Conservation (phyloP, 2,888 invertebrate species). For the Tetranychus truncatus region DNA sequence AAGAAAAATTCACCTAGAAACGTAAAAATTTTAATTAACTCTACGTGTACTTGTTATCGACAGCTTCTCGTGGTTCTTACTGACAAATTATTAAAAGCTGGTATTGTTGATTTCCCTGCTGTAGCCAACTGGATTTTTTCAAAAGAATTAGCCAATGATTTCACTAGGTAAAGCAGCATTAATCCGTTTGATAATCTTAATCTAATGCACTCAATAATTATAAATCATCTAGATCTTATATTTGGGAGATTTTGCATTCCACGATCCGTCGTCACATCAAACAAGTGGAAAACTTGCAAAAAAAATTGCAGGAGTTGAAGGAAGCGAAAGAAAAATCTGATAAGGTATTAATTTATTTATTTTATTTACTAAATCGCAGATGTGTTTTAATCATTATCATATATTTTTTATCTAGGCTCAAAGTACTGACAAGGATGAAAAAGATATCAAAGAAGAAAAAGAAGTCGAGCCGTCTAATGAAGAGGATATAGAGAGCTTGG, state of each 20-base stretch:
- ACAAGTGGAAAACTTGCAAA: background rate
- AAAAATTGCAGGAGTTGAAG: background rate
- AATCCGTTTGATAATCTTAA: background rate
- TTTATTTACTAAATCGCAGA: background rate
- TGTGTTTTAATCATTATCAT: background rate
- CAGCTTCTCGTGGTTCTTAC: conserved; percentile 87
- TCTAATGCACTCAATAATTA: background rate
- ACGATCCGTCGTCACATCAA: conserved; percentile 85
- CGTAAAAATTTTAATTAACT: background rate
- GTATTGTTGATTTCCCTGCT: conserved; percentile 86
- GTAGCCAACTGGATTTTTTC: conserved; percentile 97
- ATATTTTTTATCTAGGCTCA: background rate
- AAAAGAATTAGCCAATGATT: conserved; percentile 71
- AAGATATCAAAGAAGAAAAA: conserved; percentile 29
- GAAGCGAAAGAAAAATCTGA: background rate
- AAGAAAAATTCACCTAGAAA: background rate
- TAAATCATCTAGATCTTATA: conserved; percentile 48
- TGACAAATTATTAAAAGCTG: conserved; percentile 91
- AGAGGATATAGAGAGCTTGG: conserved; percentile 83
- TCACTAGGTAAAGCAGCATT: conserved; percentile 46
- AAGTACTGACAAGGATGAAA: conserved; percentile 17
- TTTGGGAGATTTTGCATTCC: conserved; percentile 89
- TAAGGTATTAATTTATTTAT: background rate
- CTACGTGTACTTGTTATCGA: conserved; percentile 20
- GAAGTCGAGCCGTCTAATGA: conserved; percentile 46